Percentiles rank a stretch among this genome's conserved stretches.
These are phyloP conservation scores for Lasioglossum malachurum DNA, from an alignment of 2,888 invertebrate species.

Conservation along the genomic window DNA sequence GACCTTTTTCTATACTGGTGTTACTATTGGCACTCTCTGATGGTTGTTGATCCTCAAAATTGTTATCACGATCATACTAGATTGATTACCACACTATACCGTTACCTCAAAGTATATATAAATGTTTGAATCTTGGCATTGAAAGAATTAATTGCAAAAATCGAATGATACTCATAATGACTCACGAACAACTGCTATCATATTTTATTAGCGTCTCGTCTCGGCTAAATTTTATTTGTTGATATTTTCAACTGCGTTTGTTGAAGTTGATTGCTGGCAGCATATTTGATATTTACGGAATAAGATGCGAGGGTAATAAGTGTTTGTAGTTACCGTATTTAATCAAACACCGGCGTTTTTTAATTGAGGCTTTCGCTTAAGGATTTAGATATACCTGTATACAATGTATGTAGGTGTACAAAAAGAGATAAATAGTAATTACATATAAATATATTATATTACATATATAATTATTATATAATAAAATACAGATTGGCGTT, in stretches of 20 bases:
- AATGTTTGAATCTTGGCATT: not conserved
- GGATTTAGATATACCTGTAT: conserved; percentile 62
- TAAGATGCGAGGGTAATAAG: conserved; percentile 47
- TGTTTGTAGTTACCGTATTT: conserved; percentile 60
- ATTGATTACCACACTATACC: not conserved
- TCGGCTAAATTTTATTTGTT: conserved; percentile 3
- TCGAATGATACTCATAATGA: conserved; percentile 7
- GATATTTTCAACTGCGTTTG: conserved; percentile 8
- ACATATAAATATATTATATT: conserved; percentile 63
- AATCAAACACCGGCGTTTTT: conserved; percentile 58
- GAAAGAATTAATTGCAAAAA: not conserved
- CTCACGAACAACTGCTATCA: not conserved
- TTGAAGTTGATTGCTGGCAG: conserved; percentile 9
- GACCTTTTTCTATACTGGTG: not conserved
- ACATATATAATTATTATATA: conserved; percentile 56
- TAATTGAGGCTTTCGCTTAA: conserved; percentile 67
- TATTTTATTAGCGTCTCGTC: not conserved
- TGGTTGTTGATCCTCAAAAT: not conserved
- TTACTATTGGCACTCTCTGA: not conserved
- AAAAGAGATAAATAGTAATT: conserved; percentile 68
- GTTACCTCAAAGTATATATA: not conserved
- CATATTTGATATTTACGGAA: conserved; percentile 41
- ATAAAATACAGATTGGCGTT: conserved; percentile 54
- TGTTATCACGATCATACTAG: not conserved
- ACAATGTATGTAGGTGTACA: conserved; percentile 75